Evolutionary conservation across 2,113 vertebrate genomes (phyloP).

Genomic region (Brachyistius frenatus): DNA sequence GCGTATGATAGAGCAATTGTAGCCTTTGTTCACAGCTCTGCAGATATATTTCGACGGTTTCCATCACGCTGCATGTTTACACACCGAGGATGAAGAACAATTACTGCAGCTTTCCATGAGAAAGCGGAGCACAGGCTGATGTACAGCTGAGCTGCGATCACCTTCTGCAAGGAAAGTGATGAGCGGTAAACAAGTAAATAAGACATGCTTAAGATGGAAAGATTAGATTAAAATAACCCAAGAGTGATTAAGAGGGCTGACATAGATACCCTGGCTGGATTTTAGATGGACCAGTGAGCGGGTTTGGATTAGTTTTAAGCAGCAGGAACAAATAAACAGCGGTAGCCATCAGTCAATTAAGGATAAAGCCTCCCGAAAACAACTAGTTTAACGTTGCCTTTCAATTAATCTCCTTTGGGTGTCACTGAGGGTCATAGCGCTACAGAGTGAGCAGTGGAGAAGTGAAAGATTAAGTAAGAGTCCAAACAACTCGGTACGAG

Average conservation of each 20-base stretch:
- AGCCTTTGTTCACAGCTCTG: slow-evolving; percentile 38
- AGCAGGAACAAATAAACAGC: slow-evolving; percentile 67
- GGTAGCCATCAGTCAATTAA: slow-evolving; percentile 77
- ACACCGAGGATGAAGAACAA: slow-evolving; percentile 28
- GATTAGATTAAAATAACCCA: slow-evolving; percentile 71
- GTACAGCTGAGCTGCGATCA: slow-evolving; percentile 38
- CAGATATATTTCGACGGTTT: slow-evolving; percentile 18
- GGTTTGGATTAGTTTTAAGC: slow-evolving; percentile 57
- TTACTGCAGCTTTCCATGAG: slow-evolving; percentile 13
- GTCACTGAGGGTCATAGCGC: slow-evolving; percentile 38
- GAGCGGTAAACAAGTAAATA: slow-evolving; percentile 76
- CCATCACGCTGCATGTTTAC: slow-evolving; percentile 33
- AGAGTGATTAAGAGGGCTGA: slow-evolving; percentile 72
- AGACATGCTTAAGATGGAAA: slow-evolving; percentile 61
- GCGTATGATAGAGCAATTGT: slow-evolving; percentile 38
- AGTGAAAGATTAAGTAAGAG: slow-evolving; percentile 62
- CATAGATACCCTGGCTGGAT: slow-evolving; percentile 70
- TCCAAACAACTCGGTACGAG: slow-evolving; percentile 51
- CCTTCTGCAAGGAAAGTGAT: slow-evolving; percentile 59
- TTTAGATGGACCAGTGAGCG: slow-evolving; percentile 40
- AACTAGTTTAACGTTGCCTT: slow-evolving; percentile 72
- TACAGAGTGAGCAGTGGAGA: slow-evolving; percentile 69
- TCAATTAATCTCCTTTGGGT: slow-evolving; percentile 73
- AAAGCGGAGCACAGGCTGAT: slow-evolving; percentile 35
- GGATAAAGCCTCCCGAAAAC: slow-evolving; percentile 70